Evolutionary conservation across 1,140 invertebrate species (phyloP).

Genomic region (Bathynomus jamesi): DNA sequence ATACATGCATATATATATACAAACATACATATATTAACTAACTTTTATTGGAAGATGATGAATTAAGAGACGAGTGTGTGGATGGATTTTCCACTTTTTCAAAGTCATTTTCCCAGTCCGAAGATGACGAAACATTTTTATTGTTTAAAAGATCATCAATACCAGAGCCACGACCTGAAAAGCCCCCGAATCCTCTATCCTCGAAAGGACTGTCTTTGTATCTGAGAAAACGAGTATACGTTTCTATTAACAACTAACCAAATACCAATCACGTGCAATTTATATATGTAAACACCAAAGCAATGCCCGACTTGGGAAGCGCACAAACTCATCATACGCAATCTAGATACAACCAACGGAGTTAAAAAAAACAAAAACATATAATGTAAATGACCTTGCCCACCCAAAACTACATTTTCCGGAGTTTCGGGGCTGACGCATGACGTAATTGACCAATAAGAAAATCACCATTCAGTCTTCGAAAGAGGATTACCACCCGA

Average conservation of each 20-base stretch:
- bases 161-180: conserved; percentile 21
- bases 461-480: too few species aligned
- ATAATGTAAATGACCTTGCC: too few species aligned
- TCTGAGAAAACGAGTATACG: not conserved
- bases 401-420: too few species aligned
- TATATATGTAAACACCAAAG: too few species aligned
- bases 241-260: not conserved
- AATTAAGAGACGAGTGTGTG: not conserved
- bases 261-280: too few species aligned
- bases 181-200: conserved; percentile 21
- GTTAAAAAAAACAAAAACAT: too few species aligned
- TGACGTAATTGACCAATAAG: too few species aligned
- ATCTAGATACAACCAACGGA: too few species aligned
- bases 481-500: too few species aligned
- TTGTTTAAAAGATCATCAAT: conserved; percentile 32
- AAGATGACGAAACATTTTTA: conserved; percentile 15
- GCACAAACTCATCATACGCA: too few species aligned
- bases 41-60: not conserved
- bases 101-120: conserved; percentile 16
- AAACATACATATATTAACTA: not conserved
- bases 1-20: not conserved
- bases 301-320: too few species aligned
- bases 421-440: too few species aligned
- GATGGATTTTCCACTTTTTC: conserved; percentile 1
- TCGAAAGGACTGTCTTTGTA: conserved; percentile 33